A percentile compares a stretch with the other conserved stretches of the same genome.
Conservation (phyloP, 2,113 vertebrate genomes). For the Zosterops japonicus region DNA sequence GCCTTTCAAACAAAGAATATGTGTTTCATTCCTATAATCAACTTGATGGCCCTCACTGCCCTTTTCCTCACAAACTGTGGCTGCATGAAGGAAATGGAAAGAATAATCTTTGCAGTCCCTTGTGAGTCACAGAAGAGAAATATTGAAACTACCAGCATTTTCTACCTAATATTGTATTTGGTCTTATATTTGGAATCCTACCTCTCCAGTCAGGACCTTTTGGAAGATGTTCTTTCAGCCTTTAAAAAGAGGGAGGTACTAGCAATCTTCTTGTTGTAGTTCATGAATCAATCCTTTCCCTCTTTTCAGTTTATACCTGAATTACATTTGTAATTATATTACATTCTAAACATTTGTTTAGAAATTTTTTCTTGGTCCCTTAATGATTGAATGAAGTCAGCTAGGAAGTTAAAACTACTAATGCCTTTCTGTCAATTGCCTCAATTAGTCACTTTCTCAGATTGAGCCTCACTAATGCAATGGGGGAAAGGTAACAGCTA, state of each 20-base stretch:
- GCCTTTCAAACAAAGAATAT: neutral
- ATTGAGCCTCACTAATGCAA: neutral
- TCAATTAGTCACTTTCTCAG: neutral
- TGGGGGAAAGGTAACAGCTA: neutral
- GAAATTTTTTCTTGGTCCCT: neutral
- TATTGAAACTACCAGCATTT: neutral
- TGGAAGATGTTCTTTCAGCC: neutral
- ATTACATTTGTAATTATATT: neutral
- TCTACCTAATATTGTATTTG: neutral
- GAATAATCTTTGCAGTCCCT: neutral
- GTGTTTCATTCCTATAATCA: neutral
- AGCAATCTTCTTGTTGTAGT: neutral
- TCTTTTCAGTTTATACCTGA: neutral
- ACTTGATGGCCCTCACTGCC: neutral
- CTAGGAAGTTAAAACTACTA: neutral
- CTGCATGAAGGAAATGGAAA: neutral
- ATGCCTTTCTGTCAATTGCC: neutral
- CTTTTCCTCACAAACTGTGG: neutral
- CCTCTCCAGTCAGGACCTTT: neutral
- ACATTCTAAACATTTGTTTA: neutral
- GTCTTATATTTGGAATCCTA: neutral
- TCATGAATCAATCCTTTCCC: neutral
- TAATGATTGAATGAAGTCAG: neutral
- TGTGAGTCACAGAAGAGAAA: neutral
- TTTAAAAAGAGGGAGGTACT: neutral